Evolutionary conservation across 1,140 invertebrate species (phyloP), one percentile per base, ranked within the genome.

Genomic region (Propsilocerus akamusi): DNA sequence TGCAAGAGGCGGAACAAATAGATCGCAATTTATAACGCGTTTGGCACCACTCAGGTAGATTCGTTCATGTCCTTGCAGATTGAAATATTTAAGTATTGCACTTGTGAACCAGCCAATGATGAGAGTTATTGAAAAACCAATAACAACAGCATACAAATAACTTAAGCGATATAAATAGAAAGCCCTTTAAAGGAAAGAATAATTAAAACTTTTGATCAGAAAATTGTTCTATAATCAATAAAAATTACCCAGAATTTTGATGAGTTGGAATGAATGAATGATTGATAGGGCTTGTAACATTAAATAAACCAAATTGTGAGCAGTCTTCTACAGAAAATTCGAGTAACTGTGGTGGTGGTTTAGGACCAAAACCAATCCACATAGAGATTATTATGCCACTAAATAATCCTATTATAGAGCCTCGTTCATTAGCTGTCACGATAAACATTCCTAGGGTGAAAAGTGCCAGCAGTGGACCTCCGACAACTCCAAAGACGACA

Each of bases 321-420:
- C 81, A 85, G 4, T 72, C 74, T 1, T 72, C 72, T 0, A 69
- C 70, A 7, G 69, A 73, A 12, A 78, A 62, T 0, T 77, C 72
- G 49, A 87, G 65, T n/a, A 63, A 67, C 0, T 61, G 56, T 4
- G 70, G 53, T 1, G 68, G 58, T 1, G 85, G 83, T 53, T 80
- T 80, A 0, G 86, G 81, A 26, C 76, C 88, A 62, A 94, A 89
- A 47, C 84, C 88, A 51, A 91, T 82, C 85, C 84, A 91, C 12
- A 90, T 72, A 12, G 78, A 78, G 49, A 91, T 63, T 0, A 67
- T 62, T 41, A 95, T 64, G 6, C 84, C 79, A 10, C 62, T 57
- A 2, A 81, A 12, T 7, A 86, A 63, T 0, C 79, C 85, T 7
- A 65, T 57, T 14, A 86, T 66, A 1, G 77, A 80, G 46, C 89